Conservation (phyloP, 2,797 vertebrate genomes). For the Aphelocoma californica region DNA sequence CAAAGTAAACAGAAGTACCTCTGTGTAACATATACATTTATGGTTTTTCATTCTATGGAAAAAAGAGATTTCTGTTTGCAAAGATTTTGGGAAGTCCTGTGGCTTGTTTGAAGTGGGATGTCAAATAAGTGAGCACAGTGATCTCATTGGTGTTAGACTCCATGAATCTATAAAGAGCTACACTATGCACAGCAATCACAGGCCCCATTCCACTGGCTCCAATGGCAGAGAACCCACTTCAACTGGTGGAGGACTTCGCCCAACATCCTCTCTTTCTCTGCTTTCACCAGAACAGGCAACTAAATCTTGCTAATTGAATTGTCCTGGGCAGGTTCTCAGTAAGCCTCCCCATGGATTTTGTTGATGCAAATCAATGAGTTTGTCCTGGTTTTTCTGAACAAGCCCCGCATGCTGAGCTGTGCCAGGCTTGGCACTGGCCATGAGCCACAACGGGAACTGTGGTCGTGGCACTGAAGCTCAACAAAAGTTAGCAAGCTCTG, state of each 20-base stretch:
- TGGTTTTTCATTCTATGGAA: background rate
- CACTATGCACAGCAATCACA: background rate
- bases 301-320: background rate
- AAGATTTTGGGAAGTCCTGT: slow-evolving; percentile 2
- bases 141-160: background rate
- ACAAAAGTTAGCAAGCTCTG: background rate
- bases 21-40: background rate
- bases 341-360: background rate
- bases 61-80: background rate
- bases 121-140: background rate
- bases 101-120: background rate
- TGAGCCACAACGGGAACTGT: fast-evolving
- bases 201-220: background rate
- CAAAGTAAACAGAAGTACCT: slow-evolving; percentile 52
- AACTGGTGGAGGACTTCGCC: background rate
- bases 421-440: fast-evolving
- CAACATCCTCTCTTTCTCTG: background rate
- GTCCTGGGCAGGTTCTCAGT: background rate
- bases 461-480: background rate
- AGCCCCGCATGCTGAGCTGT: fast-evolving
- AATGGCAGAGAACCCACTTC: background rate
- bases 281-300: background rate
- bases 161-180: background rate
- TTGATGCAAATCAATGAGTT: background rate
- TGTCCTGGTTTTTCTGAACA: background rate